A percentile compares a stretch with the other conserved stretches of the same genome.
Evolutionary conservation across 2,888 invertebrate species (phyloP).

Genomic region (Neoitamus cyanurus): DNA sequence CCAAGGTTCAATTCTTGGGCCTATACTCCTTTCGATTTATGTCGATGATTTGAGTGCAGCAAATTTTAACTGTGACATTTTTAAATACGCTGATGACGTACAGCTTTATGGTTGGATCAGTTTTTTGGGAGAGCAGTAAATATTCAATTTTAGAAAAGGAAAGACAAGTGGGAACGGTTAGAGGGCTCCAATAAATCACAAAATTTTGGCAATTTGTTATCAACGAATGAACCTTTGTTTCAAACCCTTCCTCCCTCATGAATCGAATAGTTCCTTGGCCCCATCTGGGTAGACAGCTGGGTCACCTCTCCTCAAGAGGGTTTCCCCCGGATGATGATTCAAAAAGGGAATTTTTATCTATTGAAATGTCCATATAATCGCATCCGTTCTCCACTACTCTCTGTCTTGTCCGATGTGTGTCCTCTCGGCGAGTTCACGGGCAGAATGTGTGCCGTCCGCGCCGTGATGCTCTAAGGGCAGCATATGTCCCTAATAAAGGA

Average conservation of each 20-base stretch:
- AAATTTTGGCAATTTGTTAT: constrained; percentile 35
- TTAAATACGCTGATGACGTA: no score
- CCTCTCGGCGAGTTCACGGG: not conserved
- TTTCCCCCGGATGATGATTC: not conserved
- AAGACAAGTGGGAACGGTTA: not conserved
- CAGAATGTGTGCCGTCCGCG: constrained; percentile 24
- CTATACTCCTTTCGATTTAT: no score
- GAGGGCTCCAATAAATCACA: constrained; percentile 1
- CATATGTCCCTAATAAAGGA: constrained; percentile 45
- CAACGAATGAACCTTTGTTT: constrained; percentile 26
- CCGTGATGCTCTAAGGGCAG: constrained; percentile 19
- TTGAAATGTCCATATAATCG: constrained; percentile 34
- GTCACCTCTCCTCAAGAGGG: not conserved
- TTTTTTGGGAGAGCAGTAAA: no score
- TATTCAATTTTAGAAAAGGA: no score
- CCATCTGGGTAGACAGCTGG: constrained; percentile 10
- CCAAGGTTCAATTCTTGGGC: no score
- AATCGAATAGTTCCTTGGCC: not conserved
- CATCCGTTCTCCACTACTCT: constrained; percentile 11
- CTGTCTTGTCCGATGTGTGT: not conserved
- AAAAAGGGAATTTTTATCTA: constrained; percentile 34
- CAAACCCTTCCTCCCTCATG: not conserved
- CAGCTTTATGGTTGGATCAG: no score
- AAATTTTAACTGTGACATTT: no score
- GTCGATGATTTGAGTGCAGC: no score